These are phyloP conservation scores for Lithobates sylvaticus DNA, from an alignment of 2,797 vertebrate genomes.

Conservation along the genomic window DNA sequence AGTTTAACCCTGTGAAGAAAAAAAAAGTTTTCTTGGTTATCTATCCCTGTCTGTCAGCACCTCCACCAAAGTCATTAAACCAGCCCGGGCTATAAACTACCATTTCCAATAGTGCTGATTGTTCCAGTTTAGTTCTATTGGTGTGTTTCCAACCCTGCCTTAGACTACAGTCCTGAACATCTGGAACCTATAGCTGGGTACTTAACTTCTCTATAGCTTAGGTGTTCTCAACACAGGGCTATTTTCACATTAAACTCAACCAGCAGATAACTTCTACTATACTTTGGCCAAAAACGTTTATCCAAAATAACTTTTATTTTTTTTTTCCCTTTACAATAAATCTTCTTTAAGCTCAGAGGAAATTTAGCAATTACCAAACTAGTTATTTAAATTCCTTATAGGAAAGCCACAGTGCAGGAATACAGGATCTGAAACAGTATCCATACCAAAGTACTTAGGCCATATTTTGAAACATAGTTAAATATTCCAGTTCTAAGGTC, in stretches of 20 bases:
- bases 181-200: conserved; percentile 61
- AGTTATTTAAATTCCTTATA: conserved; percentile 56
- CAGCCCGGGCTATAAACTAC: neutral
- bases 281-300: conserved; percentile 47
- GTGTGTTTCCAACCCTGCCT: conserved; percentile 21
- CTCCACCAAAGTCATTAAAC: neutral
- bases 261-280: conserved; percentile 50
- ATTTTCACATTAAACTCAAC: conserved; percentile 60
- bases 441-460: conserved; percentile 33
- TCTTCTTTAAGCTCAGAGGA: conserved; percentile 55
- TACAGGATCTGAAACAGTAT: conserved; percentile 57
- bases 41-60: conserved; percentile 29
- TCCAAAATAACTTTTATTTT: conserved; percentile 54
- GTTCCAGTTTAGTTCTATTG: neutral
- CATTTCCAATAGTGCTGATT: conserved; percentile 6
- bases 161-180: conserved; percentile 42
- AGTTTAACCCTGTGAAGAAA: neutral
- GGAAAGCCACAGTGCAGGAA: conserved; percentile 53
- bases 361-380: conserved; percentile 61
- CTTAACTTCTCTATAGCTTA: conserved; percentile 55
- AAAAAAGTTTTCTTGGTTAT: conserved; percentile 65
- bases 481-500: conserved; percentile 46
- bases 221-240: conserved; percentile 52
- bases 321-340: conserved; percentile 51
- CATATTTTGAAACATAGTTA: conserved; percentile 52